Conservation (phyloP, 2,797 vertebrate species). For the Crax fasciolata region DNA sequence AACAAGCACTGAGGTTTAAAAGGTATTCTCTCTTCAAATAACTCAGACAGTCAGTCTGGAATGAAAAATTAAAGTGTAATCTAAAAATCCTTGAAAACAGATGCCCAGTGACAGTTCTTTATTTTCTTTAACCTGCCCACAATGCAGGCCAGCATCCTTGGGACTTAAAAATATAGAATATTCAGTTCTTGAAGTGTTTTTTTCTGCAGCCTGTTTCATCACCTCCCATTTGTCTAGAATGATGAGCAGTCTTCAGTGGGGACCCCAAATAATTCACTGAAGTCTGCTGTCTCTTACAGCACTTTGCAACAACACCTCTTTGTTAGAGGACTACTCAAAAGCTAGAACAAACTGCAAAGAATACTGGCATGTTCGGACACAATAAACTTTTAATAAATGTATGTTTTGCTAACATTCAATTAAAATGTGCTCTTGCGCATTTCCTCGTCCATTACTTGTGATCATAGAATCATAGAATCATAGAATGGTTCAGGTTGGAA, state of each 20-base stretch:
- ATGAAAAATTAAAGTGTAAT: not conserved
- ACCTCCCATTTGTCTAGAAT: not conserved
- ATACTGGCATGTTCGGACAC: not conserved
- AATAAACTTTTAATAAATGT: constrained; percentile 38
- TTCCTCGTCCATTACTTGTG: not conserved
- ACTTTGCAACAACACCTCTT: not conserved
- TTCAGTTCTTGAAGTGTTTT: not conserved
- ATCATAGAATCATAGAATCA: too few relatives aligned
- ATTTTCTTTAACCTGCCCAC: not conserved
- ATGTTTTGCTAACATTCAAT: constrained; percentile 36
- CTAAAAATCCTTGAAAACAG: not conserved
- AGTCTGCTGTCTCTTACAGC: not conserved
- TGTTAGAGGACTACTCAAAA: constrained; percentile 13
- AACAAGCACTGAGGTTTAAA: not conserved
- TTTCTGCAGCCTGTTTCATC: not conserved
- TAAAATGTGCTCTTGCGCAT: not conserved
- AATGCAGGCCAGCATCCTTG: not conserved
- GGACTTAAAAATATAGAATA: not conserved
- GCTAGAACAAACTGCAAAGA: not conserved
- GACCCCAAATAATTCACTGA: not conserved
- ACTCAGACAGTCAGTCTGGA: not conserved
- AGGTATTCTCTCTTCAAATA: not conserved
- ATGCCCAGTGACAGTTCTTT: not conserved
- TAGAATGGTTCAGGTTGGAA: too few relatives aligned
- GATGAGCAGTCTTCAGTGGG: not conserved